Evolutionary conservation across 1,140 invertebrate genomes (phyloP).

Genomic region (Neodiprion virginianus): DNA sequence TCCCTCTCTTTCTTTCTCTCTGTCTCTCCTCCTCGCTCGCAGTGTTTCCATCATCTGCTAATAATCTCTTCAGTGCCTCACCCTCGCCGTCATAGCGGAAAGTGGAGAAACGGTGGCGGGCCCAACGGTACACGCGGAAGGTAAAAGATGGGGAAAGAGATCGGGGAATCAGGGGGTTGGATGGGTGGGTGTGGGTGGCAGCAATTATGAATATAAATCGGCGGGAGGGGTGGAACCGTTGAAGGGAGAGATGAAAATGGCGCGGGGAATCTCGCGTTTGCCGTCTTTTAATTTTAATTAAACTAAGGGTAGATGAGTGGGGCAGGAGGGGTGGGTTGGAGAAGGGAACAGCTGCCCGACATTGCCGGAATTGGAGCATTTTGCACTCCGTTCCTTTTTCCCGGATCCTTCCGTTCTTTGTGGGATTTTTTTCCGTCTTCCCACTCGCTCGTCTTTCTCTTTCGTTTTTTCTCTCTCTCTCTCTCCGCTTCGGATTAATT

Average conservation of each 20-base stretch:
- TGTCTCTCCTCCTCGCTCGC: conserved; percentile 21
- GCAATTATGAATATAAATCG: conserved; percentile 63
- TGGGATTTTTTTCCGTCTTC: not conserved
- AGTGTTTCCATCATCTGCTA: conserved; percentile 47
- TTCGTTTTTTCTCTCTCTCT: not conserved
- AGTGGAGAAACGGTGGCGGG: not conserved
- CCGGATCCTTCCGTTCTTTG: conserved; percentile 17
- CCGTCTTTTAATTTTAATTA: conserved; percentile 62
- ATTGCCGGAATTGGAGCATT: conserved; percentile 33
- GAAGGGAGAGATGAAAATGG: conserved; percentile 43
- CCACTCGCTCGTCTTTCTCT: conserved; percentile 21
- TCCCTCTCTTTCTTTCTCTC: conserved; percentile 36
- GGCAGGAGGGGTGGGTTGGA: conserved; percentile 20
- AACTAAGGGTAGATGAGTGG: conserved; percentile 41
- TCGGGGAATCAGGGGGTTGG: conserved; percentile 44
- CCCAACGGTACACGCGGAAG: conserved; percentile 10
- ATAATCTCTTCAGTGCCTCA: conserved; percentile 46
- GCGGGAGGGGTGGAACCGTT: conserved; percentile 29
- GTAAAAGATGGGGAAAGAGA: conserved; percentile 31
- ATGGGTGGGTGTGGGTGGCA: conserved; percentile 30
- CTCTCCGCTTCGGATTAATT: conserved; percentile 13
- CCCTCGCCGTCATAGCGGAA: not conserved
- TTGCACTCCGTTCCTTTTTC: conserved; percentile 18
- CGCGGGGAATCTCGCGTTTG: conserved; percentile 44
- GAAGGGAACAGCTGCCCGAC: conserved; percentile 44